These are phyloP conservation scores for Silurus lanzhouensis DNA, from an alignment of 2,797 vertebrate species.

Conservation along the genomic window DNA sequence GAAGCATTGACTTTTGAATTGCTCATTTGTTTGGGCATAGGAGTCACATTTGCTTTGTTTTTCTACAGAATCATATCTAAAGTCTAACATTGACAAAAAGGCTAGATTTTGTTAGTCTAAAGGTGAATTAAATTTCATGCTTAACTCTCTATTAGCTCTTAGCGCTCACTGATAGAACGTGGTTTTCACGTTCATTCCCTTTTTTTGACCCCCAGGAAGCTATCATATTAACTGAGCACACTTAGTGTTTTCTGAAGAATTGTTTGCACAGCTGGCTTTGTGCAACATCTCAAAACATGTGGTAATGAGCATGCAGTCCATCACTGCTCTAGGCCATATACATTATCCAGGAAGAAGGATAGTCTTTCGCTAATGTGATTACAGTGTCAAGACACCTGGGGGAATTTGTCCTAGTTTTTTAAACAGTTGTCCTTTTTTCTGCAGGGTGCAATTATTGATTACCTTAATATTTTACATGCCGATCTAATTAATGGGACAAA, in stretches of 20 bases:
- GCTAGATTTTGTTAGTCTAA: background rate
- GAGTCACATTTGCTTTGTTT: background rate
- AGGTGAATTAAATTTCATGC: background rate
- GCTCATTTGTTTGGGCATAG: conserved; percentile 23
- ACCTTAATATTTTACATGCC: background rate
- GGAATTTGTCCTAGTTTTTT: background rate
- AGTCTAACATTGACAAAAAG: background rate
- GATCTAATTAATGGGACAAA: background rate
- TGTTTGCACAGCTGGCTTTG: conserved; percentile 56
- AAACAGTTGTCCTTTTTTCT: background rate
- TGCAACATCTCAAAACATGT: conserved; percentile 24
- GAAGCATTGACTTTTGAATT: conserved; percentile 10
- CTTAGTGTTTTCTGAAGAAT: conserved; percentile 33
- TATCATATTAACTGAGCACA: conserved; percentile 11
- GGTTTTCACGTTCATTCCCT: conserved; percentile 6
- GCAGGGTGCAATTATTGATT: background rate
- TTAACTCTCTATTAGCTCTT: background rate
- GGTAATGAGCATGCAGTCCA: conserved; percentile 32
- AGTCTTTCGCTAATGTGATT: conserved; percentile 12
- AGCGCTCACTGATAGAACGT: background rate
- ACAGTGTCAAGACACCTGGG: background rate
- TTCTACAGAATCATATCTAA: background rate
- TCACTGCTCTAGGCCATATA: conserved; percentile 22
- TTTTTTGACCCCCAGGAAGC: conserved; percentile 21
- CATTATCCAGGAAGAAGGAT: background rate